Conservation (phyloP, 2,888 invertebrate species). For the Clanis bilineata region DNA sequence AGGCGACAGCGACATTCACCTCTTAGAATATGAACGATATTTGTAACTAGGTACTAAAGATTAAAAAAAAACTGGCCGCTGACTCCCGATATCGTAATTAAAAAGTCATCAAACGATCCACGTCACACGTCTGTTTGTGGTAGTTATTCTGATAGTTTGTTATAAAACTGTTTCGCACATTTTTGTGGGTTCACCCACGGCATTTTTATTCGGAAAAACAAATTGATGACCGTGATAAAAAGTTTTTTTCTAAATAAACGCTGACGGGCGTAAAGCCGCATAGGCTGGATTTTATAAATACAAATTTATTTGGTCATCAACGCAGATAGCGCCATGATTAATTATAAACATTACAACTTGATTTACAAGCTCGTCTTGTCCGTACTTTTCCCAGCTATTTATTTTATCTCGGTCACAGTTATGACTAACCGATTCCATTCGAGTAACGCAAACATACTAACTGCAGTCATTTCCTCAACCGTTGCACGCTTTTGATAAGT, state of each 20-base stretch:
- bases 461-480: constrained; percentile 23
- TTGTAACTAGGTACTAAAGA: no score
- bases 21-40: no score
- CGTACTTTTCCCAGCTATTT: constrained; percentile 15
- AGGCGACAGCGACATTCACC: no score
- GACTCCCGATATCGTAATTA: constrained; percentile 51
- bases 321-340: constrained; percentile 5
- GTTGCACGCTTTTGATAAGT: constrained; percentile 19
- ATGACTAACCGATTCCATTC: constrained; percentile 22
- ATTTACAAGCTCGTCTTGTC: constrained; percentile 9
- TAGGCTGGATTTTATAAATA: constrained; percentile 1
- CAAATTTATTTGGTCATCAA: constrained; percentile 3
- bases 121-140: constrained; percentile 53
- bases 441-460: constrained; percentile 21
- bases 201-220: constrained; percentile 34
- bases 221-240: constrained; percentile 31
- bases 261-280: constrained; percentile 12
- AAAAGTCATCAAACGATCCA: constrained; percentile 53
- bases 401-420: constrained; percentile 21
- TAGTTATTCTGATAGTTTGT: constrained; percentile 45
- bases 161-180: constrained; percentile 52
- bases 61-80: constrained; percentile 27
- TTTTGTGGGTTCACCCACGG: constrained; percentile 34
- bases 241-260: constrained; percentile 25
- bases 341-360: constrained; percentile 17